A percentile compares a stretch with the other conserved stretches of the same genome.
phyloP scores from a whole-genome alignment of 2,888 invertebrate genomes.

The Drosophila conformis region DNA sequence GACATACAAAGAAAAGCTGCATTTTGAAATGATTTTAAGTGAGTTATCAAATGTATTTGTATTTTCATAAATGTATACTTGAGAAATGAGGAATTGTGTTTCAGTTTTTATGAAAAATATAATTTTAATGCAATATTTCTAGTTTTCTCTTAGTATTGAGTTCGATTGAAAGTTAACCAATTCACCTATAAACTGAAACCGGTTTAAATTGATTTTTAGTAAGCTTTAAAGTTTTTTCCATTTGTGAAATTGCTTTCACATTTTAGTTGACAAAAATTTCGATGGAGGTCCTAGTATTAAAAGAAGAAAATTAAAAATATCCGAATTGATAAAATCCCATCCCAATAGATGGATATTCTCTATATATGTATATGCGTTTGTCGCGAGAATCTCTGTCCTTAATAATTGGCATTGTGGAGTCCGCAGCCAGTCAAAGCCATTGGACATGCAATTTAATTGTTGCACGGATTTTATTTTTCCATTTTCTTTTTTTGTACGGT shows the following conservation, averaged over 20 bases:
- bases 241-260: background rate
- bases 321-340: background rate
- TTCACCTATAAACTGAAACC: background rate
- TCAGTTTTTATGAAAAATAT: background rate
- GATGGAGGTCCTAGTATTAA: background rate
- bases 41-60: rapidly evolving
- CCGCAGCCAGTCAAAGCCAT: constrained; percentile 12
- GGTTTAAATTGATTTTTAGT: background rate
- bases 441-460: constrained; percentile 35
- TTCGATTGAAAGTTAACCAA: background rate
- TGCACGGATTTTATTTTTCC: constrained; percentile 2
- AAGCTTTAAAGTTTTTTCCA: background rate
- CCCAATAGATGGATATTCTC: background rate
- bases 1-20: too few species aligned
- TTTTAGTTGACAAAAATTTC: background rate
- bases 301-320: background rate
- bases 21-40: background rate
- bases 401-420: constrained; percentile 1
- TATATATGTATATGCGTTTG: constrained; percentile 2
- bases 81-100: background rate
- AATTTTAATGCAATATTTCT: background rate
- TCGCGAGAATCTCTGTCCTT: constrained; percentile 9
- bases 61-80: background rate
- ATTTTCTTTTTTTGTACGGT: constrained; percentile 11
- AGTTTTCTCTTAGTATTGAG: background rate